These are phyloP conservation scores for Euura saliciscinereae DNA, from an alignment of 1,140 invertebrate species.

Conservation along the genomic window DNA sequence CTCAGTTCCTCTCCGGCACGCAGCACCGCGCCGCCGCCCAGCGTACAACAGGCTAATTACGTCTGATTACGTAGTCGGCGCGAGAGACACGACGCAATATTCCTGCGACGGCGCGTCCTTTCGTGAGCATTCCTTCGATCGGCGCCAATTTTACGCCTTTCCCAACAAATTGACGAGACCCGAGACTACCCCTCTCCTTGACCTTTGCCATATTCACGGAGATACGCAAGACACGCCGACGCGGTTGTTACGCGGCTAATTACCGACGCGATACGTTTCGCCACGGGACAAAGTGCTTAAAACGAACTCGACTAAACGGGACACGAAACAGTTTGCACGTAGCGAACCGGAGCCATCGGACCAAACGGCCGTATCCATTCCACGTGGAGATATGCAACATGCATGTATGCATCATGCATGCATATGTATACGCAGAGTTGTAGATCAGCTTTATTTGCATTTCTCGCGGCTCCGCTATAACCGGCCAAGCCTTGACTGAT, in stretches of 20 bases:
- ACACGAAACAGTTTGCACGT: no score
- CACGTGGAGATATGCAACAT: not conserved
- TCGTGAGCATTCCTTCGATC: not conserved
- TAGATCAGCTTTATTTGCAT: conserved; percentile 42
- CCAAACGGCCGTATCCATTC: no score
- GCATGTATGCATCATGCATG: not conserved
- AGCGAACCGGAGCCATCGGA: no score
- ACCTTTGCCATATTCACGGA: not conserved
- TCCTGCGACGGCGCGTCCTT: not conserved
- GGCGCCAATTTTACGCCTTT: conserved; percentile 1
- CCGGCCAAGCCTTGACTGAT: conserved; percentile 33
- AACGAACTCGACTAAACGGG: no score
- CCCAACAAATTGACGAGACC: not conserved
- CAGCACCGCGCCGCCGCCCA: conserved; percentile 21
- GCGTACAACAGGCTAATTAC: conserved; percentile 45
- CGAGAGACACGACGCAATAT: not conserved
- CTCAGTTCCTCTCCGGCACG: conserved; percentile 27
- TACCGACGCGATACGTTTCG: no score
- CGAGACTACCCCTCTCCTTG: not conserved
- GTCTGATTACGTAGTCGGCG: conserved; percentile 34
- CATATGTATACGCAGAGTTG: not conserved
- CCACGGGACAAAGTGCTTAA: no score
- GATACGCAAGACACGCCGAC: not conserved
- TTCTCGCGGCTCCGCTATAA: not conserved
- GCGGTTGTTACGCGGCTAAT: no score